Base-by-base conservation (phyloP, 2,113 vertebrate species). In the Pardalotus punctatus region DNA sequence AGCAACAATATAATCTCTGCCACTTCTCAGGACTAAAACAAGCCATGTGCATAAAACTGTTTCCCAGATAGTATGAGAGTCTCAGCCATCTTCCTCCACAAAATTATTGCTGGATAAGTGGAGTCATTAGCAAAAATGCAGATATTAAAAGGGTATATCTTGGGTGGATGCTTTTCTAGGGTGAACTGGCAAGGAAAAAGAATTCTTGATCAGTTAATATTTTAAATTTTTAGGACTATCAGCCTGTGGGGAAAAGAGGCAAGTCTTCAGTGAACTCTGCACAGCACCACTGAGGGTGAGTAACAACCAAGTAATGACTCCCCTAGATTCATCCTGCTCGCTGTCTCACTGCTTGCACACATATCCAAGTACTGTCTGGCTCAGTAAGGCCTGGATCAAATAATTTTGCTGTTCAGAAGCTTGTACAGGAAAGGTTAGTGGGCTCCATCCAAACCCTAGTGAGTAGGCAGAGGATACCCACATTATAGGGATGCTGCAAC, bases 271-370 rank as follows among this genome's bases (percentile, higher is more conserved):
- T 5, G 36, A 77, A 29, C 31, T 60, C 36, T 65, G 27, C 14
- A 8, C 0, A 0, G n/a, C 13, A 47, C 5, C 20, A 24, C 18
- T 24, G 16, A 48, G 20, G n/a, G 19, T 14, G 35, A 28, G 4
- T 25, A 53, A 50, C 14, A 18, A 9, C 4, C 6, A 33, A 18
- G 19, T 6, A 65, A n/a, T 10, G 18, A 23, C 5, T 81, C 9
- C 53, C 18, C 23, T 18, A 16, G 47, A 38, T 53, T 33, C 50
- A 18, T 42, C 24, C 24, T 45, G 14, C 40, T 77, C 6, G 1
- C 36, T 69, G 11, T 77, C 16, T 43, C 31, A 10, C 19, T 51
- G 36, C 24, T 28, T 14, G 12, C 36, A 45, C 64, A 21, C 45
- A 6, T 12, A 23, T 28, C 42, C 45, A 45, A 31, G 24, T 3